Evolutionary conservation across 2,888 invertebrate species (phyloP), one percentile per base, ranked within the genome.

Genomic region (Autographa gamma): DNA sequence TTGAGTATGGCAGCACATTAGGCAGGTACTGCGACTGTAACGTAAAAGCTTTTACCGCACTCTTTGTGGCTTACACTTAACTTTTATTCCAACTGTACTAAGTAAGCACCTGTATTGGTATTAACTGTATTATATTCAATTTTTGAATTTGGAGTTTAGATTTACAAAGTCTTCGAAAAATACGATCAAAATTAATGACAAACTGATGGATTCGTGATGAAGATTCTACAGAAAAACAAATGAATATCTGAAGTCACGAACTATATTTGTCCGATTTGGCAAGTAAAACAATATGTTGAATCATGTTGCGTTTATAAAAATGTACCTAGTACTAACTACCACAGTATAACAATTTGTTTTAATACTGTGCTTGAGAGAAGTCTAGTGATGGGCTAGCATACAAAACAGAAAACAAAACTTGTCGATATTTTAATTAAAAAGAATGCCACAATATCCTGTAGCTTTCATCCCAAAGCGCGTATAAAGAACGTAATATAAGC

Each of bases 1-100:
- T 19, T 1, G n/a, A 25, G 66, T 62, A 67, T 59, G 74, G 63
- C 32, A 61, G 80, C 65, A 78, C 74, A 68, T 60, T 60, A 79
- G 61, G 61, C 69, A 69, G 69, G 63, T 74, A 83, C 73, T 77
- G 77, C 81, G 74, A 83, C 84, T 77, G n/a, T n/a, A 67, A 69
- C 75, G 69, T 79, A 87, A 84, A 86, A 82, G 77, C 81, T 80
- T 81, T 76, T 78, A 78, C 78, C 74, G 64, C 70, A 43, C 73
- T 69, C 71, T 82, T 86, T 84, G 84, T 74, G 73, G 78, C 80
- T 71, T 32, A 58, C 74, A 82, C 78, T 87, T 82, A 87, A 87
- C 72, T 86, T 87, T 87, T 85, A 87, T 84, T 59, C n/a, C 13
- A 14, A 59, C 19, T 48, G 18, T 41, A 41, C 48, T 62, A 41